Base-by-base conservation (phyloP, 2,113 vertebrate genomes). In the Struthio camelus region DNA sequence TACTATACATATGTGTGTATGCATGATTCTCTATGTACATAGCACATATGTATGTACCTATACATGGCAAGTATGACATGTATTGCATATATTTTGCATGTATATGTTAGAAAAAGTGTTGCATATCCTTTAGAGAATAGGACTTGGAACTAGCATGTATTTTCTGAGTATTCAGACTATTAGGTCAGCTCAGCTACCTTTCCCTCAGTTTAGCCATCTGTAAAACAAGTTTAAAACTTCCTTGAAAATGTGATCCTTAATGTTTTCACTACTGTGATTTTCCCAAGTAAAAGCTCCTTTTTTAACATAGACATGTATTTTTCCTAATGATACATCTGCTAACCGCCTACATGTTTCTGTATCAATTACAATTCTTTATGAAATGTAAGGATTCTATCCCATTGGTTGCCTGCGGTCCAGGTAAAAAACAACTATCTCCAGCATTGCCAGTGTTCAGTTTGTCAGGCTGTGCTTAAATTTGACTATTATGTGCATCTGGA, bases 281-380 rank as follows among this genome's bases (percentile, higher is more conserved):
- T 89, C 50, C 62, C 48, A 69, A 70, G 22, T 25, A 54, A 17
- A 77, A 36, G 3, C 23, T 80, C 22, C 1, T 48, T 53, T 81
- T 91, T 85, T 75, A 40, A 25, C 11, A 78, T 56, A 44, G 36
- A 16, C 48, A 71, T 66, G 69, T 14, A 0, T n/a, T 80, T 79
- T 85, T 79, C 0, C 0, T 10, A 66, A 7, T 77, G 82, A 73
- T 53, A 15, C 0, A 5, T 64, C 84, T 78, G 4, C 11, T 85
- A 81, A 64, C 27, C 2, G 12, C 27, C 82, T 80, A 9, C 2
- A 32, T 50, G 12, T 50, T 28, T 80, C 51, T 44, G 30, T 70
- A 65, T 42, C 15, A 59, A 11, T 67, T 38, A 22, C 23, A 69
- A 4, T 42, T 10, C 1, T 3, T 79, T 82, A 54, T 76, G 48